These are phyloP conservation scores for Sarcophaga subvicina DNA, from an alignment of 2,888 invertebrate genomes.

Conservation along the genomic window DNA sequence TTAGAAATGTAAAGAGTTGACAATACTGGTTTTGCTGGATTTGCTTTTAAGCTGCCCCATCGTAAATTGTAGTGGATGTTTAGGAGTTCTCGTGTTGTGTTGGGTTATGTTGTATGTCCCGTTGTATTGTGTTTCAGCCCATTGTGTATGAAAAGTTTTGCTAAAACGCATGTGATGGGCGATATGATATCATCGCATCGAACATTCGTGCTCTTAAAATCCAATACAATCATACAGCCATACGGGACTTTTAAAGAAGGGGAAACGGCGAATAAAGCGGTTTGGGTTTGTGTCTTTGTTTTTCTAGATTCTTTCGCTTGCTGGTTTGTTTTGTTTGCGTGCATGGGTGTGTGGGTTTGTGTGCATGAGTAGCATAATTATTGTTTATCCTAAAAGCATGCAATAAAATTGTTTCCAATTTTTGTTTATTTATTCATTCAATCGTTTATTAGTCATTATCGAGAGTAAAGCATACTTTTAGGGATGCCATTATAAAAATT, in stretches of 20 bases:
- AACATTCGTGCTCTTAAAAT: not conserved
- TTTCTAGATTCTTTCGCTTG: not conserved
- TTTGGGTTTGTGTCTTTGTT: slow-evolving; percentile 23
- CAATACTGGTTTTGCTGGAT: not conserved
- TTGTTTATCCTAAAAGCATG: slow-evolving; percentile 56
- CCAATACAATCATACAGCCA: not conserved
- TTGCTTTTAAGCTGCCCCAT: not conserved
- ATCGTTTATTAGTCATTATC: slow-evolving; percentile 50
- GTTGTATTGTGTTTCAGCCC: not conserved
- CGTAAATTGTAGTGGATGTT: not conserved
- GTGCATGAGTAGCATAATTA: slow-evolving; percentile 48
- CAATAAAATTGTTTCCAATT: slow-evolving; percentile 20
- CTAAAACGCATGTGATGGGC: slow-evolving; percentile 9
- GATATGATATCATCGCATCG: slow-evolving; percentile 19
- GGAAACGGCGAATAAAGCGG: not conserved
- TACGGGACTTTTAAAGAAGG: not conserved
- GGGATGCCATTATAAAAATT: slow-evolving; percentile 19
- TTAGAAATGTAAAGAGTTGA: not conserved
- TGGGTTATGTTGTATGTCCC: not conserved
- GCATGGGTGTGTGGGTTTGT: slow-evolving; percentile 13
- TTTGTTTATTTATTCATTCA: slow-evolving; percentile 51
- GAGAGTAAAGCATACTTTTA: slow-evolving; percentile 43
- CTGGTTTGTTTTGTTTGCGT: not conserved
- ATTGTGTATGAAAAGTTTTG: slow-evolving; percentile 7
- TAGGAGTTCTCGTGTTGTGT: slow-evolving; percentile 5